Conservation (phyloP, 2,888 invertebrate species). For the Athrips mouffetella region DNA sequence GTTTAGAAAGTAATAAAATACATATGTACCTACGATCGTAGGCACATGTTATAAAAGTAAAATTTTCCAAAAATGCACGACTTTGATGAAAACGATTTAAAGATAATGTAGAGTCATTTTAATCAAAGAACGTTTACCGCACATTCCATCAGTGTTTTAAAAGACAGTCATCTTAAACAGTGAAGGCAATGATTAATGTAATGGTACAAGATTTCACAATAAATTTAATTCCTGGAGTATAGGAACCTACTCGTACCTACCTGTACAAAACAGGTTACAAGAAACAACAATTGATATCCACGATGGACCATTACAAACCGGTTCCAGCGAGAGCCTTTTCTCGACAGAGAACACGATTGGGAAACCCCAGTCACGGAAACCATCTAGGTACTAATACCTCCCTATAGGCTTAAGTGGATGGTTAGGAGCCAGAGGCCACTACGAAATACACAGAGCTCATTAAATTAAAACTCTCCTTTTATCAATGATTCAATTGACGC, state of each 20-base stretch:
- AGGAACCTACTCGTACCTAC: no score
- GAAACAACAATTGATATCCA: conserved; percentile 37
- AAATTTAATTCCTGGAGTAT: no score
- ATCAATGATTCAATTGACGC: conserved; percentile 6
- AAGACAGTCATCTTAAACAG: neutral
- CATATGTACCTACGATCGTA: no score
- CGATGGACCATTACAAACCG: conserved; percentile 42
- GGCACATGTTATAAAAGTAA: no score
- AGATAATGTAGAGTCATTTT: no score
- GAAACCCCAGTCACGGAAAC: conserved; percentile 46
- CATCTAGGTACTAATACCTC: neutral
- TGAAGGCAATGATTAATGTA: neutral
- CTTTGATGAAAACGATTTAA: no score
- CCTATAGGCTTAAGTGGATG: neutral
- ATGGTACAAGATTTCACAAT: conserved; percentile 1
- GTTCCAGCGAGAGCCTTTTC: conserved; percentile 45
- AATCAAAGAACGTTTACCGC: no score
- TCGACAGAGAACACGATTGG: conserved; percentile 39
- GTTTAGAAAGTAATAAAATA: no score
- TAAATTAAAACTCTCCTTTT: neutral
- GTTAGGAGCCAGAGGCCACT: neutral
- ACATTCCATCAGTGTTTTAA: no score
- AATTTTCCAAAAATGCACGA: no score
- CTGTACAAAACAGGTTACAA: conserved; percentile 32
- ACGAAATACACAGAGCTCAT: conserved; percentile 1